phyloP scores from a whole-genome alignment of 2,888 invertebrate genomes.

The Latheticus oryzae region DNA sequence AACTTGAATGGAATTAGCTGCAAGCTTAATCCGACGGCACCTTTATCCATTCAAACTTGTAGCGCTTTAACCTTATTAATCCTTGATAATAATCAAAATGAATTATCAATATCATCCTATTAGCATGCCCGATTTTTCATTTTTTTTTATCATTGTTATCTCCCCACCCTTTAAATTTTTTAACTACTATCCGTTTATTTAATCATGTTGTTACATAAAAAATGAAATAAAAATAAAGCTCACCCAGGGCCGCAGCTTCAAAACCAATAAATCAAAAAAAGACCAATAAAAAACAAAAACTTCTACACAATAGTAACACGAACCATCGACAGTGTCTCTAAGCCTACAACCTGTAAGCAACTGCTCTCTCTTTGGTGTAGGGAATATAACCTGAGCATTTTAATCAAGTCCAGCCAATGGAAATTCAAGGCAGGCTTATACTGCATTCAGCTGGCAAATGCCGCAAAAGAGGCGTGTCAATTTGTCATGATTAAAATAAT shows the following conservation, averaged over 20 bases:
- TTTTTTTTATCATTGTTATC: slow-evolving; percentile 2
- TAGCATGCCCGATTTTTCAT: too few relatives aligned
- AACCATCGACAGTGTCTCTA: slow-evolving; percentile 48
- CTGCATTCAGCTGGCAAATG: slow-evolving; percentile 53
- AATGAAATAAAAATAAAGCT: slow-evolving; percentile 48
- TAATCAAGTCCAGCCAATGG: slow-evolving; percentile 56
- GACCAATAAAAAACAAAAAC: slow-evolving; percentile 48
- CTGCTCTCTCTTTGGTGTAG: slow-evolving; percentile 59
- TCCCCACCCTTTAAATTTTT: slow-evolving; percentile 5
- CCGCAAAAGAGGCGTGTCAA: slow-evolving; percentile 50
- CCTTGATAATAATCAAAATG: too few relatives aligned
- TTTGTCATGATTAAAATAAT: slow-evolving; percentile 62
- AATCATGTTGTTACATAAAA: too few relatives aligned
- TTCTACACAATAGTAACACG: slow-evolving; percentile 44
- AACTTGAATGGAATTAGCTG: too few relatives aligned
- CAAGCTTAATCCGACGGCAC: too few relatives aligned
- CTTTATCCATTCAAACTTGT: too few relatives aligned
- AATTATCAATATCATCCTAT: too few relatives aligned
- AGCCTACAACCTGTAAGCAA: slow-evolving; percentile 61
- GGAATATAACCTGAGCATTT: slow-evolving; percentile 53
- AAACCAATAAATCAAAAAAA: slow-evolving; percentile 52
- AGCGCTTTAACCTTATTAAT: too few relatives aligned
- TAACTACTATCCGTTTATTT: too few relatives aligned
- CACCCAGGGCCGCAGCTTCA: slow-evolving; percentile 62
- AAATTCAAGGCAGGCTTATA: slow-evolving; percentile 44